These are phyloP conservation scores for Tokudaia tokunoshimensis DNA, from an alignment of 2,797 vertebrate genomes.

Conservation along the genomic window DNA sequence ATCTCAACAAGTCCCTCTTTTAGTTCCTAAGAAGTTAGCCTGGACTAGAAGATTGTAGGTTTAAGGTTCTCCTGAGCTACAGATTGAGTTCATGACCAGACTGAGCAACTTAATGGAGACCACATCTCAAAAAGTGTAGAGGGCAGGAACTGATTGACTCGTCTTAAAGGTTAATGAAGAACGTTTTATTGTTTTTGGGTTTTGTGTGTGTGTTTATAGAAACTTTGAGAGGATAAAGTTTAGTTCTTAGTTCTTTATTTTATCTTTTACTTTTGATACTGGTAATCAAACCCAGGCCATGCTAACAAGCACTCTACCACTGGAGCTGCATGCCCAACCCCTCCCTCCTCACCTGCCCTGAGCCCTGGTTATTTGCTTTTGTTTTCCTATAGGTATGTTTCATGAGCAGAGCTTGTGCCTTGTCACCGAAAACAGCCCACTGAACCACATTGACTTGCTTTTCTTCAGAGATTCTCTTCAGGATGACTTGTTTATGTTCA, in stretches of 20 bases:
- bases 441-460: background rate
- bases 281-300: background rate
- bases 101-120: background rate
- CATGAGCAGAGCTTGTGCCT: background rate
- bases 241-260: background rate
- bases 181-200: background rate
- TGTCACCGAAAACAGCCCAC: background rate
- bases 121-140: background rate
- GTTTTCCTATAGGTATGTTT: background rate
- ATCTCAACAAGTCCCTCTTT: background rate
- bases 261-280: background rate
- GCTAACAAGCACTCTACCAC: too few species aligned
- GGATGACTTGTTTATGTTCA: background rate
- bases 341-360: background rate
- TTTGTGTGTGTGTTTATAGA: background rate
- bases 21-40: background rate
- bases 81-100: background rate
- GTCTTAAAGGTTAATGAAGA: background rate
- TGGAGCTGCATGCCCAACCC: background rate
- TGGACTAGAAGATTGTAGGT: background rate
- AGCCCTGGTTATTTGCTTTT: background rate
- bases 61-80: background rate
- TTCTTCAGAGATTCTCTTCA: background rate
- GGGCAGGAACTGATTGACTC: too few species aligned
- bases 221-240: constrained; percentile 23